A percentile compares a stretch with the other conserved stretches of the same genome.
Evolutionary conservation across 2,888 invertebrate species (phyloP).

Genomic region (Eutolmus rufibarbis): DNA sequence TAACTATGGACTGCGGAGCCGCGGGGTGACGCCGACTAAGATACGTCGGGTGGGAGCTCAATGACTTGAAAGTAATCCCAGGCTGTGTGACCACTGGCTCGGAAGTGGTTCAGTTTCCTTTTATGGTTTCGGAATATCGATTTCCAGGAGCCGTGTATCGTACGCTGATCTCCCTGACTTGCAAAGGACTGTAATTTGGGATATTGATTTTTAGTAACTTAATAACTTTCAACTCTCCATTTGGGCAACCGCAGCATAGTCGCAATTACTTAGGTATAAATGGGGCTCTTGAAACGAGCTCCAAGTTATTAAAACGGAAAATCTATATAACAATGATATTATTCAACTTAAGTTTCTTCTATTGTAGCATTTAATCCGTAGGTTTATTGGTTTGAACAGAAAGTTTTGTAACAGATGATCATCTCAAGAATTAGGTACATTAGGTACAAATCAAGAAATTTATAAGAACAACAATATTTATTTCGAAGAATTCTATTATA

Average conservation of each 20-base stretch:
- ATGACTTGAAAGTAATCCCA: conserved; percentile 22
- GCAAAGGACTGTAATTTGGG: neutral
- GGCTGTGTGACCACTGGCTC: conserved; percentile 2
- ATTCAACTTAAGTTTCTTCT: too few relatives aligned
- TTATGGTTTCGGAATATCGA: neutral
- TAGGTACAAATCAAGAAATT: too few relatives aligned
- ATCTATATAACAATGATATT: too few relatives aligned
- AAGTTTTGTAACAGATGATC: too few relatives aligned
- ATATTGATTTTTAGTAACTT: conserved; percentile 15
- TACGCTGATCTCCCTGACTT: neutral
- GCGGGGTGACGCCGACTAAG: neutral
- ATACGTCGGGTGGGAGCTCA: neutral
- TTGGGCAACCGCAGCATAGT: neutral
- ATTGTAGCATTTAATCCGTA: too few relatives aligned
- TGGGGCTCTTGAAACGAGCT: too few relatives aligned
- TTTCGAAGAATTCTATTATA: too few relatives aligned
- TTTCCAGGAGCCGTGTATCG: neutral
- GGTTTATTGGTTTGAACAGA: too few relatives aligned
- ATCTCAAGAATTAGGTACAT: too few relatives aligned
- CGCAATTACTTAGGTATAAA: neutral
- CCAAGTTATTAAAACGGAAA: too few relatives aligned
- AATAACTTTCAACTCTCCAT: neutral
- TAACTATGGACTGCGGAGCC: neutral
- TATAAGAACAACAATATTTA: too few relatives aligned
- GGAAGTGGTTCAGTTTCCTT: conserved; percentile 21